A percentile compares a stretch with the other conserved stretches of the same genome.
Evolutionary conservation across 2,797 vertebrate species (phyloP).

Genomic region (Dendrocincla tyrannina): DNA sequence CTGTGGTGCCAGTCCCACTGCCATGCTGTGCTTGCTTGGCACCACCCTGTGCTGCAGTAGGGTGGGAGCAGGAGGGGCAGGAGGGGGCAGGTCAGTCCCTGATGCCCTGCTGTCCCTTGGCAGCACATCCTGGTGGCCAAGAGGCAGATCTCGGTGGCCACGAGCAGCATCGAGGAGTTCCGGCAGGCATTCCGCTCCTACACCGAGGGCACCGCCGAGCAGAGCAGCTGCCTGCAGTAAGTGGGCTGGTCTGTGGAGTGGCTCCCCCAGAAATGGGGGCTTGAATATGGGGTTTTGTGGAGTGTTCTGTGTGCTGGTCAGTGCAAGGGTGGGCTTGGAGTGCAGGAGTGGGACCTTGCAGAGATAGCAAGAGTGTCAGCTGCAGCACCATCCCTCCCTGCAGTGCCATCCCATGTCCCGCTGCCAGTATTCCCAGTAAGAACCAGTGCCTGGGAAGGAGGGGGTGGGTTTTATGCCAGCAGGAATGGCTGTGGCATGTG

Average conservation of each 20-base stretch:
- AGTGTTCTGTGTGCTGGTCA: background rate
- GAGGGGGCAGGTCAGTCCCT: background rate
- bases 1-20: background rate
- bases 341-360: background rate
- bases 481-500: accelerated
- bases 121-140: slow-evolving; percentile 95
- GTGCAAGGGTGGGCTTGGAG: accelerated
- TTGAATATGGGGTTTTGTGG: accelerated
- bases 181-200: slow-evolving; percentile 86
- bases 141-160: slow-evolving; percentile 87
- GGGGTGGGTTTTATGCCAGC: accelerated
- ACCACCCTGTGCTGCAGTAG: background rate
- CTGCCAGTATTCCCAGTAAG: background rate
- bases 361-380: background rate
- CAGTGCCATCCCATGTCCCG: accelerated
- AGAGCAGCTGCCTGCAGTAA: slow-evolving; percentile 92
- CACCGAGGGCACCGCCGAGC: slow-evolving; percentile 81
- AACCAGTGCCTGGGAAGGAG: background rate
- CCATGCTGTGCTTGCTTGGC: accelerated
- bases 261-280: background rate
- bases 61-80: background rate
- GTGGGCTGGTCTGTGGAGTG: background rate
- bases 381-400: background rate
- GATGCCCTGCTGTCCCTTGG: background rate
- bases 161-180: slow-evolving; percentile 83